Evolutionary conservation across 2,113 vertebrate species (phyloP).

Genomic region (Jacana jacana): DNA sequence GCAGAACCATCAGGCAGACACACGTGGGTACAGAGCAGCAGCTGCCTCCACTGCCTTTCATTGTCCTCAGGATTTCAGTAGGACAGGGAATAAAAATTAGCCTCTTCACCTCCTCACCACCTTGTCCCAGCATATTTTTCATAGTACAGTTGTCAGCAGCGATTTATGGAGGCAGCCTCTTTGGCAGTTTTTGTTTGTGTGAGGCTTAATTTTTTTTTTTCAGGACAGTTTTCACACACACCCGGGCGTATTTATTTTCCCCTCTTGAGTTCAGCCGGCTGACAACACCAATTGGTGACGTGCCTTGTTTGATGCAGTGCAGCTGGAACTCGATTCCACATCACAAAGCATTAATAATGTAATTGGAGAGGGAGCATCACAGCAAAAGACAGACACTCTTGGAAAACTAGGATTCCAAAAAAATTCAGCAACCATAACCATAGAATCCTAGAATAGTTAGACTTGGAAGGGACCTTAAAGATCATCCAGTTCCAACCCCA

Average conservation of each 20-base stretch:
- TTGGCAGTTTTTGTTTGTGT: neutral
- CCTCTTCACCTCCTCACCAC: neutral
- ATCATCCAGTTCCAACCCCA: too few species aligned
- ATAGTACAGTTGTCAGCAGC: neutral
- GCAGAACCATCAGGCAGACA: neutral
- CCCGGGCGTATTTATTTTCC: neutral
- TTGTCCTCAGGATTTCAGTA: neutral
- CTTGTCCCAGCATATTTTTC: neutral
- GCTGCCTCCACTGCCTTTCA: neutral
- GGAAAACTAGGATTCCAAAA: neutral
- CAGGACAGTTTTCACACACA: conserved; percentile 28
- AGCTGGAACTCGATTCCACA: neutral
- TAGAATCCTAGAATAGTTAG: neutral
- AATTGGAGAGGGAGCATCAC: neutral
- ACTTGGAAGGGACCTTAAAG: too few species aligned
- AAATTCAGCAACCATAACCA: neutral
- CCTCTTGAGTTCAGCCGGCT: neutral
- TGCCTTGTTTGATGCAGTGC: conserved; percentile 6
- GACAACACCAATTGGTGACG: neutral
- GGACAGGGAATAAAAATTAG: neutral
- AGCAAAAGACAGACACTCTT: neutral
- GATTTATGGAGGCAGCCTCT: neutral
- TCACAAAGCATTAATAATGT: neutral
- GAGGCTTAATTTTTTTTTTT: neutral
- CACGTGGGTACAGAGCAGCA: neutral